phyloP scores from a whole-genome alignment of 2,888 invertebrate genomes.

The Drosophila flavopinicola region DNA sequence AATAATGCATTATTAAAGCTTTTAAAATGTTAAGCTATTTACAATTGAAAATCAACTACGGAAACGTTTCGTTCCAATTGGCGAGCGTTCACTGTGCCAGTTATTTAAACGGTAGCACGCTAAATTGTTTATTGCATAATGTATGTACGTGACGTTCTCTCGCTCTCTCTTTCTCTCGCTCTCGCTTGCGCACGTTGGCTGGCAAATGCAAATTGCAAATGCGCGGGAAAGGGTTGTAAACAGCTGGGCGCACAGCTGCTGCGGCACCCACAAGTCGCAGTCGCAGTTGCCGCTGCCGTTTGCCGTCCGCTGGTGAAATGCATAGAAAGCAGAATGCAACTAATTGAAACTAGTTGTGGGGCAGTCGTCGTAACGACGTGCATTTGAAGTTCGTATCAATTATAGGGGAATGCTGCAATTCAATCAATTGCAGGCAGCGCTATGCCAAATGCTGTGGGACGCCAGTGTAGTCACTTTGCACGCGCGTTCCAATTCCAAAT shows the following conservation, averaged over 20 bases:
- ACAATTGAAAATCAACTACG: too few species aligned
- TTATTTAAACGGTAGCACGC: slow-evolving; percentile 63
- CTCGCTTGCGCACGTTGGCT: slow-evolving; percentile 7
- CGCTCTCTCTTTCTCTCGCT: slow-evolving; percentile 10
- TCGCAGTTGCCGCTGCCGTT: slow-evolving; percentile 1
- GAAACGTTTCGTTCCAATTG: too few species aligned
- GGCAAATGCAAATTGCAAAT: slow-evolving; percentile 68
- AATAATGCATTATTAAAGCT: too few species aligned
- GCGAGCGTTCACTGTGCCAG: slow-evolving; percentile 5
- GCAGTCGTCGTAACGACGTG: slow-evolving; percentile 42
- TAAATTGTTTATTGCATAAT: slow-evolving; percentile 73
- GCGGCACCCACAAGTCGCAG: slow-evolving; percentile 42
- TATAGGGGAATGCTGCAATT: slow-evolving; percentile 73
- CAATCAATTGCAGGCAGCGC: slow-evolving; percentile 53
- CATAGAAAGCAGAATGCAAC: slow-evolving; percentile 55
- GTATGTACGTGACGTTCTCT: slow-evolving; percentile 30
- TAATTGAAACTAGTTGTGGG: slow-evolving; percentile 68
- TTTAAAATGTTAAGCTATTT: too few species aligned
- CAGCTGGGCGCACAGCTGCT: slow-evolving; percentile 63
- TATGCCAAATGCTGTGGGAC: slow-evolving; percentile 35
- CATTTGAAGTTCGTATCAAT: slow-evolving; percentile 83
- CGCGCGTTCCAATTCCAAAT: slow-evolving; percentile 74
- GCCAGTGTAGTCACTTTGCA: slow-evolving; percentile 54
- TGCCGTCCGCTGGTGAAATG: slow-evolving; percentile 59
- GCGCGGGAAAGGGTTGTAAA: slow-evolving; percentile 51